Evolutionary conservation across 92 coral and sea anemone genomes (phyloP), one percentile per base, ranked within the genome.

Genomic region (Porites rus): DNA sequence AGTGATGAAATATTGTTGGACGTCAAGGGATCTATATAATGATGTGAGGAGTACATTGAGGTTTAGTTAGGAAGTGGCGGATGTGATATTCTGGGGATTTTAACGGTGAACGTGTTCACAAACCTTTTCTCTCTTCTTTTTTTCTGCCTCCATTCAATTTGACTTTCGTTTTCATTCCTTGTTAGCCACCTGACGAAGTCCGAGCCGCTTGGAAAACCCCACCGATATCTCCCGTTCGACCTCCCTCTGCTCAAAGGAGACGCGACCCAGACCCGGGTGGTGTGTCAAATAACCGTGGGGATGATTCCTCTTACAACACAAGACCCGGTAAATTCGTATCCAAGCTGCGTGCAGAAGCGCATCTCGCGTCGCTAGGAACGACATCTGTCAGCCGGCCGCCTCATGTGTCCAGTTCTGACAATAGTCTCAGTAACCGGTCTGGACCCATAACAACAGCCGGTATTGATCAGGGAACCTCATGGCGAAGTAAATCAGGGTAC

Each of bases 161-260:
- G 16, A 7, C 53, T 70, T 22, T 38, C 46, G 4, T 8, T 71
- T 12, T 18, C 60, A 25, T 64, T 77, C 31, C 76, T 59, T 14
- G 54, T 52, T 60, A 88, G 92, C 81, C 92, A 19, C 92, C 95
- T n/a, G 86, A 91, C 22, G 92, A 91, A 71, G 92, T 88, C 12
- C 84, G 83, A 28, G 82, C 94, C 65, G 98, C 99, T n/a, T 96
- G 99, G 99, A 95, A 84, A 87, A 96, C 99, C 76, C 99, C 99
- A 64, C 98, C 96, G 83, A 92, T 94, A 68, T 94, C 98, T n/a
- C 98, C 98, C 63, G 84, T 90, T 18, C 86, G 92, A 67, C 94
- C 95, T 38, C 94, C 93, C 17, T 90, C 92, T 77, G 94, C 98
- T 6, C 78, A 91, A 2, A 70, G 85, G 64, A 90, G 98, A 67